These are phyloP conservation scores for Ptychochromis oligacanthus DNA, from an alignment of 2,113 vertebrate species.

Conservation along the genomic window DNA sequence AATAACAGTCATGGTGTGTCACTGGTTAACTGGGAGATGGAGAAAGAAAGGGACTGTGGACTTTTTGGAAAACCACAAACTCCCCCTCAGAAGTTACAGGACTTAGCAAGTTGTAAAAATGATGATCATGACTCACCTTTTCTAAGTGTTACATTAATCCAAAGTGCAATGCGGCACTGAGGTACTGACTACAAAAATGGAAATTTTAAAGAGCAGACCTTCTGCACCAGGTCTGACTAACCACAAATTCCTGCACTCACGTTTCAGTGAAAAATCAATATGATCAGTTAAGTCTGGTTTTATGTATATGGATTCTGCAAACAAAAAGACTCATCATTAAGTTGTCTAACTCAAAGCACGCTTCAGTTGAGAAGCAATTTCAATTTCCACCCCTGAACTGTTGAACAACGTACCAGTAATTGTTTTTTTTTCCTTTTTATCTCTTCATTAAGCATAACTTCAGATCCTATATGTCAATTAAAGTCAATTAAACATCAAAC, in stretches of 20 bases:
- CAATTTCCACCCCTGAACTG: neutral
- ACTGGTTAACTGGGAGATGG: neutral
- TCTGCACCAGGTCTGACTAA: neutral
- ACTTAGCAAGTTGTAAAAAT: neutral
- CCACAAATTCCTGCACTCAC: neutral
- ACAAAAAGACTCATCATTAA: neutral
- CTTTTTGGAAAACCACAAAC: neutral
- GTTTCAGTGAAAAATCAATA: conserved; percentile 15
- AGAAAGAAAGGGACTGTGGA: neutral
- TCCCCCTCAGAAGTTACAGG: neutral
- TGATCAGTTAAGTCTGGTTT: neutral
- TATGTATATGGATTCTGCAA: neutral
- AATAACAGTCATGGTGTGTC: neutral
- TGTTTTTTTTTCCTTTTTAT: conserved; percentile 12
- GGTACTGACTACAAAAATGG: neutral
- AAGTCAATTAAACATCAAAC: conserved; percentile 24
- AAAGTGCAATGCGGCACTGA: neutral
- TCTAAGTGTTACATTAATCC: neutral
- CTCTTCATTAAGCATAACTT: neutral
- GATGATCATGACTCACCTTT: neutral
- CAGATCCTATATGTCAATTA: neutral
- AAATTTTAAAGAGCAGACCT: conserved; percentile 8
- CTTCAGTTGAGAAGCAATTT: neutral
- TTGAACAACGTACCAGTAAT: neutral
- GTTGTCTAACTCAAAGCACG: neutral